A percentile compares a stretch with the other conserved stretches of the same genome.
These are phyloP conservation scores for Nothocercus julius DNA, from an alignment of 2,113 vertebrate genomes.

Conservation along the genomic window DNA sequence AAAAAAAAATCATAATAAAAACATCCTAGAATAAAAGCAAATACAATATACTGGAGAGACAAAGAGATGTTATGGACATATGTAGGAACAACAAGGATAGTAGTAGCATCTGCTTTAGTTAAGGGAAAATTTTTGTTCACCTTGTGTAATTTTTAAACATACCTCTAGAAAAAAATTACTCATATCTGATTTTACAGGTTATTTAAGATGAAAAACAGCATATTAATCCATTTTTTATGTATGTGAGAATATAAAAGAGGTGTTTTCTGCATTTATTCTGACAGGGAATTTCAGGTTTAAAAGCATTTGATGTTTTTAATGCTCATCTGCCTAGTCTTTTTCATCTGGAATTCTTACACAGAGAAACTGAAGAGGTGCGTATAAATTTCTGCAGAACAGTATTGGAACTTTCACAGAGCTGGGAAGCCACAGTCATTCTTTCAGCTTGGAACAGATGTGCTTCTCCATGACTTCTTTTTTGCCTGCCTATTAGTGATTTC, in stretches of 20 bases:
- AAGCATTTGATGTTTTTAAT: neutral
- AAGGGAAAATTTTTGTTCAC: neutral
- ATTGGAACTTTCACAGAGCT: neutral
- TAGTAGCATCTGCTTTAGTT: neutral
- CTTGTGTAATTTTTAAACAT: neutral
- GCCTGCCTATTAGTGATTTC: neutral
- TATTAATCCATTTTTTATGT: neutral
- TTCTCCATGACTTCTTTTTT: neutral
- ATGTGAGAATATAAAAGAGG: neutral
- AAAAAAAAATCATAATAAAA: neutral
- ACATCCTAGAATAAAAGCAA: neutral
- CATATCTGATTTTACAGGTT: neutral
- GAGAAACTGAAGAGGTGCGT: neutral
- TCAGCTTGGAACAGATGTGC: neutral
- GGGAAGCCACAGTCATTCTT: neutral
- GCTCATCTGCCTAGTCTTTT: neutral
- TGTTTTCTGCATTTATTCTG: neutral
- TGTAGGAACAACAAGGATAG: neutral
- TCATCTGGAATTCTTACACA: neutral
- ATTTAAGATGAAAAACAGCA: neutral
- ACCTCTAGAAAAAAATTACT: neutral
- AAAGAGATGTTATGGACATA: neutral
- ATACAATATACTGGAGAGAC: neutral
- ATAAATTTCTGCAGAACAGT: neutral
- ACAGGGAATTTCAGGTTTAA: neutral